These are phyloP conservation scores for Tetraodon nigroviridis DNA, from an alignment of 2,113 vertebrate species.

Conservation along the genomic window DNA sequence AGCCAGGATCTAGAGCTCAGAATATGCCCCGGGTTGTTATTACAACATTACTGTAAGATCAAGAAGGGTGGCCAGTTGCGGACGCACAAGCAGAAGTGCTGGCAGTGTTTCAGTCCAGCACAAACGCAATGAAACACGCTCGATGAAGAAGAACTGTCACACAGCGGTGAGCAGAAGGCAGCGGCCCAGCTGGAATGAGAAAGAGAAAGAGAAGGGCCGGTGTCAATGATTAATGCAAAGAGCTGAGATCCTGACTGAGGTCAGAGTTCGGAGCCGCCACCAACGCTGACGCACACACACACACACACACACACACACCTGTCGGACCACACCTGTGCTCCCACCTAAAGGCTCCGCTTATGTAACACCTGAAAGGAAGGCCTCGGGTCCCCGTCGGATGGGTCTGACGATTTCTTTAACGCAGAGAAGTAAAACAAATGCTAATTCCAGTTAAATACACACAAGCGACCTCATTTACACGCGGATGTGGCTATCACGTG, in stretches of 20 bases:
- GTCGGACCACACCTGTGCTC: constrained; percentile 51
- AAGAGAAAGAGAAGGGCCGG: not conserved
- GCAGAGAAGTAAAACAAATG: no score
- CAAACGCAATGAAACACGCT: not conserved
- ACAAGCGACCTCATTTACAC: no score
- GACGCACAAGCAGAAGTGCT: not conserved
- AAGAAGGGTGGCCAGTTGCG: constrained; percentile 3
- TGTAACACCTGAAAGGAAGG: constrained; percentile 10
- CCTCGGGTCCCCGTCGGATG: not conserved
- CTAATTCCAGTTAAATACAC: no score
- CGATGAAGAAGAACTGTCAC: no score
- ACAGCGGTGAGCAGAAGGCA: no score
- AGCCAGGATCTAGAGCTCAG: constrained; percentile 36
- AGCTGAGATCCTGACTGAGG: constrained; percentile 21
- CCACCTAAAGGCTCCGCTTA: constrained; percentile 30
- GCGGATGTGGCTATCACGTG: no score
- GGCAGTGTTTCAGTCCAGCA: not conserved
- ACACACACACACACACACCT: constrained; percentile 49
- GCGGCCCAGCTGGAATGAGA: not conserved
- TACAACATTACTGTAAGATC: constrained; percentile 13
- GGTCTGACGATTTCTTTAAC: no score
- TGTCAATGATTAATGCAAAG: not conserved
- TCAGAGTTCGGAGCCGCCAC: constrained; percentile 21
- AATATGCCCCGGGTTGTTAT: constrained; percentile 49
- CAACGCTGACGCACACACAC: constrained; percentile 42